Base-by-base conservation (phyloP, 2,113 vertebrate species). In the Poicephalus gulielmi region DNA sequence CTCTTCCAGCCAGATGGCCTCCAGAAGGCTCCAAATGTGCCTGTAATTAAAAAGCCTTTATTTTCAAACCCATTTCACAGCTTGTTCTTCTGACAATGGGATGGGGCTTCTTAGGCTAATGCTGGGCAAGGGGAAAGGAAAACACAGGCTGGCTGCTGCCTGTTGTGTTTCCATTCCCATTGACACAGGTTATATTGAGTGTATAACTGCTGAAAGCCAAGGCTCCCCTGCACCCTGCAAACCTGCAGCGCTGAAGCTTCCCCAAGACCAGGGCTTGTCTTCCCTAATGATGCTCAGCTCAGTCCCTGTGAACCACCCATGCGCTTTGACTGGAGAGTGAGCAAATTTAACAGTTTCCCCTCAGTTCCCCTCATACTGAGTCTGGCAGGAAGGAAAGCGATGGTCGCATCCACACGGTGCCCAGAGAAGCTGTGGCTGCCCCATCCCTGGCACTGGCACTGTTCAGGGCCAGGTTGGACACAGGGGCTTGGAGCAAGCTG, bases 1-100 rank as follows among this genome's bases (percentile, higher is more conserved):
- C 90, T 71, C 90, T 5, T n/a, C 37, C 7, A 6, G 91, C 79
- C 96, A 94, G 93, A 95, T 95, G 95, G 92, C 64, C 74, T 92
- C 95, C 89, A 88, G 91, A 93, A 95, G 87, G 95, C 83, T 90
- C 90, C 92, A 55, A 73, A 60, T 75, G 70, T 22, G 90, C 68
- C 80, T 64, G 46, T 73, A 81, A 90, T 93, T 94, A 94, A 95
- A 92, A 46, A 67, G 82, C 78, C 87, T 74, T 70, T 57, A 88
- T 94, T 92, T 90, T 17, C 92, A 88, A 92, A 96, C 52, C 75
- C 91, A 83, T 94, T 96, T 92, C 95, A 33, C 86, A 92, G 80
- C 55, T 79, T 80, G 70, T 13, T 69, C 91, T 76, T 31, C 68
- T 44, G 75, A 63, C 83, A 81, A 15, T 24, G 60, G 35, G 86